Evolutionary conservation across 1,140 invertebrate species (phyloP).

Genomic region (Wasmannia auropunctata): DNA sequence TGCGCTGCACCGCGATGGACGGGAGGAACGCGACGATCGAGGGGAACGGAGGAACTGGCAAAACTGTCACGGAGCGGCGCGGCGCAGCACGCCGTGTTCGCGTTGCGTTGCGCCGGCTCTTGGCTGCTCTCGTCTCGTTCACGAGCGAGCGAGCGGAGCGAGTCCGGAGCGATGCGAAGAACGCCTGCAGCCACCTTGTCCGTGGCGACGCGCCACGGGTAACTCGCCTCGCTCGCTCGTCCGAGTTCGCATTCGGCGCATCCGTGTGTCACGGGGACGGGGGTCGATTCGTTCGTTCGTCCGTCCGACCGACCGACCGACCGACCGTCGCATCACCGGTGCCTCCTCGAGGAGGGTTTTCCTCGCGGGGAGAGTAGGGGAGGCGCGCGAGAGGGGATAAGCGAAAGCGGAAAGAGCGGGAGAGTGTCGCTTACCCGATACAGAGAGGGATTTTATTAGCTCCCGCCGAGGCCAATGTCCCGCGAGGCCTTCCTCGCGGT

Average conservation of each 20-base stretch:
- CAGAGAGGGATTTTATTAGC: conserved; percentile 51
- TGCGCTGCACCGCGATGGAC: conserved; percentile 22
- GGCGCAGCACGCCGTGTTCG: too few relatives aligned
- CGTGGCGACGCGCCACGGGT: background rate
- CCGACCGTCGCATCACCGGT: conserved; percentile 21
- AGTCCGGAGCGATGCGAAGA: too few relatives aligned
- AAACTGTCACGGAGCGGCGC: conserved; percentile 21
- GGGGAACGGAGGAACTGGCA: conserved; percentile 8
- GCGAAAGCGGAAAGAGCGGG: conserved; percentile 48
- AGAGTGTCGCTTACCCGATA: conserved; percentile 52
- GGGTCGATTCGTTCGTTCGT: background rate
- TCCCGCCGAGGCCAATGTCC: conserved; percentile 57
- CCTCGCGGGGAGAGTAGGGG: conserved; percentile 16
- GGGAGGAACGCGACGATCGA: conserved; percentile 27
- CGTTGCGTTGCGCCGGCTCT: background rate
- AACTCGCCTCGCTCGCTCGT: background rate
- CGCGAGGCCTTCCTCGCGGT: conserved; percentile 40
- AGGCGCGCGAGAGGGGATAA: conserved; percentile 64
- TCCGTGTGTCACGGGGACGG: conserved; percentile 14
- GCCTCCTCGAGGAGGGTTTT: conserved; percentile 33
- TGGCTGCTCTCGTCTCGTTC: background rate
- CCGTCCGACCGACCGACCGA: background rate
- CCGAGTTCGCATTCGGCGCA: conserved; percentile 2
- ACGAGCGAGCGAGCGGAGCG: background rate
- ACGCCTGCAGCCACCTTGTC: background rate